Evolutionary conservation across 2,113 vertebrate species (phyloP), one percentile per base, ranked within the genome.

Genomic region (Acanthisitta chloris): DNA sequence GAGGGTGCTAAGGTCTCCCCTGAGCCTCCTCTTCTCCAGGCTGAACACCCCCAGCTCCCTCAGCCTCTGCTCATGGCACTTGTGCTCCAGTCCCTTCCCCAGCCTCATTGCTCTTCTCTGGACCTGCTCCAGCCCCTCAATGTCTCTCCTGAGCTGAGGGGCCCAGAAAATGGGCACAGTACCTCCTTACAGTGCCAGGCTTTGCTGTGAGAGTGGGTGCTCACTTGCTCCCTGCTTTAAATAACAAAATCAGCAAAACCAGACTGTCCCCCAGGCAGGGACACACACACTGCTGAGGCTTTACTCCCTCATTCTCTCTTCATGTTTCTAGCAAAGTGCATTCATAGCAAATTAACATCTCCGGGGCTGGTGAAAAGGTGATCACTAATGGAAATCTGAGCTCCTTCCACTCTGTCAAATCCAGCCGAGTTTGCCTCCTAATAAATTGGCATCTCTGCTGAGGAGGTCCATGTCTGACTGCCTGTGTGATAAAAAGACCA

Each of bases 301-400:
- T 9, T 23, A 7, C 65, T 12, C 21, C 0, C 34, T 19, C 21
- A 3, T 61, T 42, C 29, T 3, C 5, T 7, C 58, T 51, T 42
- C 46, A 0, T 33, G 18, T 9, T 43, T 33, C 8, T 2, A 16
- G 67, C 69, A 6, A 71, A 80, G 36, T 2, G 59, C 1, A 0
- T 70, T 73, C 38, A 10, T 8, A 71, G 73, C 49, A 31, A 69
- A 77, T 36, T 3, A 20, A 5, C 42, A 0, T 12, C 9, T 17
- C 58, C 6, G 54, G 54, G 66, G 77, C 48, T 34, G 73, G 8
- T 7, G 31, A 9, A 61, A 45, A 61, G 40, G 65, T 14, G 79
- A 65, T 64, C 36, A 10, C 78, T 33, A 4, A 46, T 20, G 73
- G 88, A 29, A 81, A 85, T 19, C 45, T 6, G 54, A 85, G 65